These are phyloP conservation scores for Pogonomyrmex barbatus DNA, from an alignment of 1,140 invertebrate genomes.

Conservation along the genomic window DNA sequence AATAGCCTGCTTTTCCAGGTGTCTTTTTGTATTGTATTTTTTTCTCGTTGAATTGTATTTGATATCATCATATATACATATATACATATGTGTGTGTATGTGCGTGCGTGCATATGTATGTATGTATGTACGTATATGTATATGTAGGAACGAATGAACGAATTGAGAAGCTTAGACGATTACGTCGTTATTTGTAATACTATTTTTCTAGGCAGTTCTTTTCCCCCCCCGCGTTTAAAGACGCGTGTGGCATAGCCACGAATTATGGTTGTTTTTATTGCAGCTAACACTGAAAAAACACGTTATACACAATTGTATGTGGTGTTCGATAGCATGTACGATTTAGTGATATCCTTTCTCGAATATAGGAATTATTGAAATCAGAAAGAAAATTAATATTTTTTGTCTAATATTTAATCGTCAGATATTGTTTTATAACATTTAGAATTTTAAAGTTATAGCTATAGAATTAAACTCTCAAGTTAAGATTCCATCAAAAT, in stretches of 20 bases:
- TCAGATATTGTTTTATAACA: neutral
- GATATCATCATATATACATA: constrained; percentile 55
- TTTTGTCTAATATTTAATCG: neutral
- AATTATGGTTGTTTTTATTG: constrained; percentile 68
- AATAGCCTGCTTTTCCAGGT: constrained; percentile 75
- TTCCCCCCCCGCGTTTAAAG: constrained; percentile 35
- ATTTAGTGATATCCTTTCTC: neutral
- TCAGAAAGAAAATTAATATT: neutral
- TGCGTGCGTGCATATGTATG: neutral
- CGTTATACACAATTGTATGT: constrained; percentile 10
- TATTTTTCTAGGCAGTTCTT: constrained; percentile 73
- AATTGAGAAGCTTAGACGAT: constrained; percentile 60
- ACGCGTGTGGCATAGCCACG: constrained; percentile 28
- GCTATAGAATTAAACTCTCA: neutral
- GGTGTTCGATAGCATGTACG: constrained; percentile 14
- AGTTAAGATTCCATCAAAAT: neutral
- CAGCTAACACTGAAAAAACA: constrained; percentile 67
- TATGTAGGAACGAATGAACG: constrained; percentile 51
- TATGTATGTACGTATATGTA: constrained; percentile 24
- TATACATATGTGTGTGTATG: constrained; percentile 22
- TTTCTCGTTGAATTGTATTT: constrained; percentile 75
- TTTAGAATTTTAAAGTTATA: constrained; percentile 14
- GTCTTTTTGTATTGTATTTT: constrained; percentile 74
- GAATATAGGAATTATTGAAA: neutral
- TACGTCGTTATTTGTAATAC: constrained; percentile 74